Percentiles rank a stretch among this genome's conserved stretches.
Evolutionary conservation across 2,797 vertebrate species (phyloP).

Genomic region (Pelodytes ibericus): DNA sequence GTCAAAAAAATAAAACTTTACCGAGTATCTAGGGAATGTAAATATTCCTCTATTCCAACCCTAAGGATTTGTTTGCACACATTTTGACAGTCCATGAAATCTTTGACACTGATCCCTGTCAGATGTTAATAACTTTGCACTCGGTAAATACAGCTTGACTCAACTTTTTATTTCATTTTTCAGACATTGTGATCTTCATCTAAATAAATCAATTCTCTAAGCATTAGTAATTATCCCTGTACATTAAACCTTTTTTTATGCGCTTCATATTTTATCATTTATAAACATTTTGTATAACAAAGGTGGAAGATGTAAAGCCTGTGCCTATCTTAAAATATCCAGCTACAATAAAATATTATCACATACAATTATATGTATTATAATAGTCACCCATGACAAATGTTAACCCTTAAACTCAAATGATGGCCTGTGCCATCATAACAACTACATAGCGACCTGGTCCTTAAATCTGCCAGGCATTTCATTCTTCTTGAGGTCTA

Average conservation of each 20-base stretch:
- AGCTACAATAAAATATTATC: too few species aligned
- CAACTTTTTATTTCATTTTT: conserved; percentile 68
- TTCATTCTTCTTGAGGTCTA: too few species aligned
- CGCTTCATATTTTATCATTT: too few species aligned
- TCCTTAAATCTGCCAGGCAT: too few species aligned
- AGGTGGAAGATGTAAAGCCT: too few species aligned
- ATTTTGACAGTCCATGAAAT: conserved; percentile 85
- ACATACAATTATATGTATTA: too few species aligned
- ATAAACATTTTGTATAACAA: too few species aligned
- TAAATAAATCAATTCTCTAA: conserved; percentile 6
- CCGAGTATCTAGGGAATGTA: conserved; percentile 80
- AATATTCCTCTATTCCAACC: conserved; percentile 81
- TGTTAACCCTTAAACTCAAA: too few species aligned
- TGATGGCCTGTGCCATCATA: too few species aligned
- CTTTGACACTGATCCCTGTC: conserved; percentile 90
- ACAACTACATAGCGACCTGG: too few species aligned
- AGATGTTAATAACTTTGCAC: conserved; percentile 76
- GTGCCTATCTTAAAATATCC: too few species aligned
- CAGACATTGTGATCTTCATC: conserved; percentile 22
- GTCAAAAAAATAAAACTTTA: conserved; percentile 85
- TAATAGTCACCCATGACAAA: too few species aligned
- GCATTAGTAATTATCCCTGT: background rate
- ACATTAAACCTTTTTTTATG: background rate
- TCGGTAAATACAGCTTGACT: conserved; percentile 68
- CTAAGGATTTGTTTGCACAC: conserved; percentile 82